Conservation (phyloP, 1,140 invertebrate genomes). For the Drosophila littoralis region DNA sequence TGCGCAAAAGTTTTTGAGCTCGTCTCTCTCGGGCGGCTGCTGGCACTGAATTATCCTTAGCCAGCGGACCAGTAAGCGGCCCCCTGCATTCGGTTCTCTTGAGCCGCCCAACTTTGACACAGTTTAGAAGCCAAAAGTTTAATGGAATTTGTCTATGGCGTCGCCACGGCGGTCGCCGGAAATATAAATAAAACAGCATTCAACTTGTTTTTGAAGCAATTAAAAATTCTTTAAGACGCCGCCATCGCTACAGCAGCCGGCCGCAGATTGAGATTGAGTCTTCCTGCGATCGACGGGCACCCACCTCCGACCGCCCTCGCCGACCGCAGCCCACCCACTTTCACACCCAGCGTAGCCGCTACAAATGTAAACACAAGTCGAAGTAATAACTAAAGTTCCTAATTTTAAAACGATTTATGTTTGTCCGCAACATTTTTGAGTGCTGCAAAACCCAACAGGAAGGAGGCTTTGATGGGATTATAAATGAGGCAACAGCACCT, state of each 20-base stretch:
- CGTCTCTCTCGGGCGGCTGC: slow-evolving; percentile 37
- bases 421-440: slow-evolving; percentile 35
- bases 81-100: not conserved
- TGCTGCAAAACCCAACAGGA: not conserved
- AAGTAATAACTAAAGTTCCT: slow-evolving; percentile 56
- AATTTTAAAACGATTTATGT: slow-evolving; percentile 61
- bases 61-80: slow-evolving; percentile 72
- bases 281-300: slow-evolving; percentile 34
- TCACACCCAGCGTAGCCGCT: not conserved
- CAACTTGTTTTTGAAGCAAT: slow-evolving; percentile 82
- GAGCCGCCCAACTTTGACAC: slow-evolving; percentile 71
- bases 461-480: slow-evolving; percentile 13
- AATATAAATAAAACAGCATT: slow-evolving; percentile 82
- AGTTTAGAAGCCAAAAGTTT: slow-evolving; percentile 81
- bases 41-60: slow-evolving; percentile 75
- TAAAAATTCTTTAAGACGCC: slow-evolving; percentile 80
- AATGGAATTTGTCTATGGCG: slow-evolving; percentile 81
- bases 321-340: not conserved
- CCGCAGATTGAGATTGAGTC: slow-evolving; percentile 46
- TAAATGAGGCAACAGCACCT: not conserved
- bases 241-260: slow-evolving; percentile 12
- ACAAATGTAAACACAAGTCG: slow-evolving; percentile 56
- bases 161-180: slow-evolving; percentile 60
- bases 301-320: too few species aligned
- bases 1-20: slow-evolving; percentile 72